These are phyloP conservation scores for Esox lucius DNA, from an alignment of 2,797 vertebrate genomes.

Conservation along the genomic window DNA sequence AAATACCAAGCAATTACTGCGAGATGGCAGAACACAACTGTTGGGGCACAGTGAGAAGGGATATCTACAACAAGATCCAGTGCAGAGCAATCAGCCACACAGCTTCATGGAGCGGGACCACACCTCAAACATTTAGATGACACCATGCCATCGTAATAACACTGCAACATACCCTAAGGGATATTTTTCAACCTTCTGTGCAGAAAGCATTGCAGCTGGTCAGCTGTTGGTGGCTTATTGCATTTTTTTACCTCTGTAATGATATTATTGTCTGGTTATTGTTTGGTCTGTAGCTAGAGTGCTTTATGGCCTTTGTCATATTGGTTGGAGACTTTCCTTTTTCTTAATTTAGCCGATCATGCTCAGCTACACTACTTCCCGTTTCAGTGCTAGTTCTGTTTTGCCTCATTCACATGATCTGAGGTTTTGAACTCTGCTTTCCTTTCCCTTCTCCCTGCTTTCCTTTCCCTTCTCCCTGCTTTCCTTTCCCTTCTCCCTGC, in stretches of 20 bases:
- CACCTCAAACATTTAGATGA: conserved; percentile 43
- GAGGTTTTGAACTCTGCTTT: background rate
- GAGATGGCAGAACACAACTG: conserved; percentile 52
- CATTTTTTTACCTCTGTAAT: conserved; percentile 6
- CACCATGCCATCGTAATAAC: conserved; percentile 12
- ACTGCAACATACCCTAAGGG: too few relatives aligned
- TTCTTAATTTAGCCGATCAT: background rate
- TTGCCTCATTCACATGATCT: conserved; percentile 11
- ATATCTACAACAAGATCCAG: conserved; percentile 73
- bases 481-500: background rate
- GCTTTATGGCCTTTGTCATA: background rate
- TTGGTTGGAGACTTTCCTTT: background rate
- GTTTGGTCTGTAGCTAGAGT: conserved; percentile 22
- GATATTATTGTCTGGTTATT: conserved; percentile 26
- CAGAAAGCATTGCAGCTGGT: conserved; percentile 23
- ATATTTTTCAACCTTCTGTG: conserved; percentile 22
- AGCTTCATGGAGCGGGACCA: conserved; percentile 29
- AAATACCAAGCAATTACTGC: conserved; percentile 72
- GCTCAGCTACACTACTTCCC: background rate
- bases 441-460: too few relatives aligned
- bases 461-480: background rate
- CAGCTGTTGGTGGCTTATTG: conserved; percentile 40
- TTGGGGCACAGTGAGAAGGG: conserved; percentile 48
- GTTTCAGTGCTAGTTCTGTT: conserved; percentile 16
- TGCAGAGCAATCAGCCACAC: conserved; percentile 51